Conservation (phyloP, 2,888 invertebrate species). For the Disparrhopalites patrizii region DNA sequence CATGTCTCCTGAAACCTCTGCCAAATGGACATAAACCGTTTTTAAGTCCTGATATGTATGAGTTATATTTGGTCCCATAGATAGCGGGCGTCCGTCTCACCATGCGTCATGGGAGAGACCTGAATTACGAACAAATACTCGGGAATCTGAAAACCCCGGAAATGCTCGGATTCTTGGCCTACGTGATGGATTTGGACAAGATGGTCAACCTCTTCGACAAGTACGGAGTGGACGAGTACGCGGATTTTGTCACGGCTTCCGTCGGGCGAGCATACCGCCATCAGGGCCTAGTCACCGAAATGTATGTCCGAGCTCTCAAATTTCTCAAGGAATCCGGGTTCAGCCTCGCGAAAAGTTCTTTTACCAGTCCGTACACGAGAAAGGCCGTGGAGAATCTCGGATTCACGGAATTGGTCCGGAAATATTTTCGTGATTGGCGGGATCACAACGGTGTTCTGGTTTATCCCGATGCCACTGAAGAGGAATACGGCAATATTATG, state of each 20-base stretch:
- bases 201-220: no score
- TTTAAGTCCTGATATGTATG: no score
- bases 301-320: background rate
- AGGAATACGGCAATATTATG: no score
- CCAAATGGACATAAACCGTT: no score
- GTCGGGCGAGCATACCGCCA: background rate
- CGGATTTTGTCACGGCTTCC: background rate
- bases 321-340: background rate
- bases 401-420: background rate
- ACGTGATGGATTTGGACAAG: no score
- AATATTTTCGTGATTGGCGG: background rate
- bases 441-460: background rate
- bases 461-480: background rate
- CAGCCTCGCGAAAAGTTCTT: background rate
- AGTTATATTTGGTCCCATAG: no score
- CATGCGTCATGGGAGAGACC: no score
- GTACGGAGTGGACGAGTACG: background rate
- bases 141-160: no score
- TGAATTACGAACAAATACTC: no score
- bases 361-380: background rate
- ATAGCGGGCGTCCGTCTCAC: background rate
- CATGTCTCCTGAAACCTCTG: no score
- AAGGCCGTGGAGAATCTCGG: background rate
- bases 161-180: no score
- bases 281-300: background rate